phyloP scores from a whole-genome alignment of 2,888 invertebrate species.

The Koerneria pararmatus region DNA sequence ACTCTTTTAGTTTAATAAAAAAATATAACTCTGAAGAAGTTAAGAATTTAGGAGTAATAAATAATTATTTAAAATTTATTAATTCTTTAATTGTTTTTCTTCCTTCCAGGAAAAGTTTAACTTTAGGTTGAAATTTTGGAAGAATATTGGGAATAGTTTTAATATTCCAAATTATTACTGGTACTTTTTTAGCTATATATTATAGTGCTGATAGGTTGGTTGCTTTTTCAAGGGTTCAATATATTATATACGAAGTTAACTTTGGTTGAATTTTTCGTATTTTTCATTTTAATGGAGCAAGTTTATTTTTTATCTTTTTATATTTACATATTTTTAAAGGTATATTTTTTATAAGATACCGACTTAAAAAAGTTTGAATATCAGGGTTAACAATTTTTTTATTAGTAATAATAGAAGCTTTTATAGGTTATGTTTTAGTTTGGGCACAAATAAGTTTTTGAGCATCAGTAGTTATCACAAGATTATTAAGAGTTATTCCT shows the following conservation, averaged over 20 bases:
- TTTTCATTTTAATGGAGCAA: slow-evolving; percentile 48
- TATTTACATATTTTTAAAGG: slow-evolving; percentile 43
- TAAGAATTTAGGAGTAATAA: slow-evolving; percentile 40
- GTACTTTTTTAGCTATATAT: slow-evolving; percentile 59
- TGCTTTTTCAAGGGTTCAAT: slow-evolving; percentile 59
- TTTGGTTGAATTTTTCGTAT: slow-evolving; percentile 52
- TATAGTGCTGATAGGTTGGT: slow-evolving; percentile 53
- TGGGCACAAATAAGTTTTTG: slow-evolving; percentile 80
- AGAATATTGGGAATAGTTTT: slow-evolving; percentile 59
- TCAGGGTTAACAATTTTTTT: slow-evolving; percentile 71
- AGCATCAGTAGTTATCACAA: slow-evolving; percentile 77
- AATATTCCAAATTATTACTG: slow-evolving; percentile 58
- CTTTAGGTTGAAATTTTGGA: slow-evolving; percentile 59
- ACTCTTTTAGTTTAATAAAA: slow-evolving; percentile 43
- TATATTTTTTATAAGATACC: slow-evolving; percentile 62
- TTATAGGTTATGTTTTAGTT: slow-evolving; percentile 75
- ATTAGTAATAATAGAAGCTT: slow-evolving; percentile 72
- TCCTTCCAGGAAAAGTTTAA: slow-evolving; percentile 40
- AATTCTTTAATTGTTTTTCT: slow-evolving; percentile 35
- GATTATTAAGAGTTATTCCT: slow-evolving; percentile 67
- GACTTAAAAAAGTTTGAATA: slow-evolving; percentile 68
- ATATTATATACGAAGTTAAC: slow-evolving; percentile 59
- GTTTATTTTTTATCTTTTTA: slow-evolving; percentile 51
- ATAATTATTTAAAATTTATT: slow-evolving; percentile 41
- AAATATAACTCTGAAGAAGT: slow-evolving; percentile 46